Evolutionary conservation across 2,113 vertebrate species (phyloP).

Genomic region (Melozone crissalis): DNA sequence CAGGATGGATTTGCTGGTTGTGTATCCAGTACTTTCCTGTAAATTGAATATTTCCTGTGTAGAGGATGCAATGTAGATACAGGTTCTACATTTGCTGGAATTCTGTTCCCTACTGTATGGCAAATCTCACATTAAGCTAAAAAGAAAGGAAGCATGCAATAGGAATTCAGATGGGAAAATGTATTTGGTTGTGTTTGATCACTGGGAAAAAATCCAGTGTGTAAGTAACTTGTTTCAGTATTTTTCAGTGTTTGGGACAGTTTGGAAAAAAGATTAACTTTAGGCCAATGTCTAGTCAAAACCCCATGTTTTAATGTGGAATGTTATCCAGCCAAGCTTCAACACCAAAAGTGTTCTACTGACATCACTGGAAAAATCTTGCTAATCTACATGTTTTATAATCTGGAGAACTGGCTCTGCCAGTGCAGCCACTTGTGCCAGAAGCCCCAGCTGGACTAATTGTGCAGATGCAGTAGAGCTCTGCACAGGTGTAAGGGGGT

Average conservation of each 20-base stretch:
- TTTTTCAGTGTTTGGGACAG: background rate
- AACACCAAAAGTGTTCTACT: conserved; percentile 1
- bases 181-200: background rate
- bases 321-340: conserved; percentile 12
- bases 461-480: background rate
- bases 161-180: background rate
- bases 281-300: conserved; percentile 12
- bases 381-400: background rate
- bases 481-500: background rate
- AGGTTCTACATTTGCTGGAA: background rate
- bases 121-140: background rate
- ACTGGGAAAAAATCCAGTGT: background rate
- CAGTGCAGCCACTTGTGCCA: background rate
- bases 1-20: background rate
- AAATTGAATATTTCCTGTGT: background rate
- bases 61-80: background rate
- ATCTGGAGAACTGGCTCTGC: background rate
- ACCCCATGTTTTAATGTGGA: conserved; percentile 27
- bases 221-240: background rate
- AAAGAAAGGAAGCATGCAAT: background rate
- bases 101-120: background rate
- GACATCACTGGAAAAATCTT: conserved; percentile 60
- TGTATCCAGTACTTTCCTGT: background rate
- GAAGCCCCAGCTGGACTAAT: background rate
- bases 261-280: conserved; percentile 48